A percentile compares a stretch with the other conserved stretches of the same genome.
Conservation (phyloP, 2,797 vertebrate species). For the Cryptoblepharus egeriae region DNA sequence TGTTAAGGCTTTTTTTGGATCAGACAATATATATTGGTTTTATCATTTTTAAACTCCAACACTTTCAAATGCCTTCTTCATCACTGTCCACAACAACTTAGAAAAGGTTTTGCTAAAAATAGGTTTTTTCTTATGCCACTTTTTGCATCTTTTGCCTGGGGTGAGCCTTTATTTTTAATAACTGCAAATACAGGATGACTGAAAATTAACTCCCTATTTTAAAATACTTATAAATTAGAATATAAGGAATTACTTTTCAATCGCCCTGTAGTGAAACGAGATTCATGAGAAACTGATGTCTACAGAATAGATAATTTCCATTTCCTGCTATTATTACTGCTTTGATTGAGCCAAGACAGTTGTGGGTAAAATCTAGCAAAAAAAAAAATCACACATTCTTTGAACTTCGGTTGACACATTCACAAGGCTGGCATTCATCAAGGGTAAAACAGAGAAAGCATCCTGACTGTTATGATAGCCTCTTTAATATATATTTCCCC, state of each 20-base stretch:
- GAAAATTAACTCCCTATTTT: too few species aligned
- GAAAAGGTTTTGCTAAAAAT: neutral
- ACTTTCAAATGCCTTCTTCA: neutral
- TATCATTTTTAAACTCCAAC: neutral
- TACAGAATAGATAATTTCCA: neutral
- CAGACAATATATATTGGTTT: neutral
- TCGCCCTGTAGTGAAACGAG: neutral
- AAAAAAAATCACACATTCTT: neutral
- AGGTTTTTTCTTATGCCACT: neutral
- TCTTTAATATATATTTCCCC: neutral
- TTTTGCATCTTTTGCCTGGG: neutral
- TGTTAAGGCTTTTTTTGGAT: neutral
- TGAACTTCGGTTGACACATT: neutral
- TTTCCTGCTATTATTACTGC: neutral
- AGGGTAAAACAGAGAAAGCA: neutral
- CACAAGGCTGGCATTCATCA: neutral
- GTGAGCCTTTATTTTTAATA: neutral
- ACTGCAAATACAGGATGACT: neutral
- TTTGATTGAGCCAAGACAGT: neutral
- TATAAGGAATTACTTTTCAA: too few species aligned
- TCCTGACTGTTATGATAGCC: neutral
- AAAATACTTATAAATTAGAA: too few species aligned
- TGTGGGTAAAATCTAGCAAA: neutral
- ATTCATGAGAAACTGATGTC: neutral
- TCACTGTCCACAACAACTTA: neutral